Evolutionary conservation across 2,113 vertebrate species (phyloP).

Genomic region (Myotis davidii): DNA sequence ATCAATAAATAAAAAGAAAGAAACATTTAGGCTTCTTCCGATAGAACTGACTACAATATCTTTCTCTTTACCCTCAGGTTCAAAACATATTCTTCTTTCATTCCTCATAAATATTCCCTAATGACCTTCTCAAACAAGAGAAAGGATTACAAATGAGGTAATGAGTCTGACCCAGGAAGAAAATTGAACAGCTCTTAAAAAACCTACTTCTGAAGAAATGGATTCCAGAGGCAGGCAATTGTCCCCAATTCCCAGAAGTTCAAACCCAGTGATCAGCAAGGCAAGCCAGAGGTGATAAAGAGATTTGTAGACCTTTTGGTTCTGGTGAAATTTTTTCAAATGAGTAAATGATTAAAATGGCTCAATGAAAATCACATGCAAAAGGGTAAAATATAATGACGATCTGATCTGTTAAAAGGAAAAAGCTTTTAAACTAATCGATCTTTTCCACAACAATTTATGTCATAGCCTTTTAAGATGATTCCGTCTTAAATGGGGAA

Average conservation of each 20-base stretch:
- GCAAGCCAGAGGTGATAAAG: constrained; percentile 52
- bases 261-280: constrained; percentile 27
- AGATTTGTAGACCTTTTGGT: constrained; percentile 45
- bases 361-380: constrained; percentile 71
- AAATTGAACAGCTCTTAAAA: background rate
- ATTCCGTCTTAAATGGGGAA: constrained; percentile 76
- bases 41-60: background rate
- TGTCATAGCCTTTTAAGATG: constrained; percentile 78
- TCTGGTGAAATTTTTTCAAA: constrained; percentile 65
- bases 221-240: constrained; percentile 19
- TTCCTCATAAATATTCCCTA: background rate
- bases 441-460: constrained; percentile 81
- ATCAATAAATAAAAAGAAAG: background rate
- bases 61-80: background rate
- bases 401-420: constrained; percentile 80
- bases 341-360: constrained; percentile 77
- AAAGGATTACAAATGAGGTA: constrained; percentile 9
- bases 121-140: background rate
- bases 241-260: constrained; percentile 56
- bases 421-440: constrained; percentile 82
- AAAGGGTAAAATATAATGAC: constrained; percentile 78
- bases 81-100: background rate
- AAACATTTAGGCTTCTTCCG: background rate
- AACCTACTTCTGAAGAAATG: constrained; percentile 16
- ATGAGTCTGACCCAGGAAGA: constrained; percentile 2